Percentiles rank a stretch among this genome's conserved stretches.
Evolutionary conservation across 2,888 invertebrate genomes (phyloP).

Genomic region (Philopedon plagiatum): DNA sequence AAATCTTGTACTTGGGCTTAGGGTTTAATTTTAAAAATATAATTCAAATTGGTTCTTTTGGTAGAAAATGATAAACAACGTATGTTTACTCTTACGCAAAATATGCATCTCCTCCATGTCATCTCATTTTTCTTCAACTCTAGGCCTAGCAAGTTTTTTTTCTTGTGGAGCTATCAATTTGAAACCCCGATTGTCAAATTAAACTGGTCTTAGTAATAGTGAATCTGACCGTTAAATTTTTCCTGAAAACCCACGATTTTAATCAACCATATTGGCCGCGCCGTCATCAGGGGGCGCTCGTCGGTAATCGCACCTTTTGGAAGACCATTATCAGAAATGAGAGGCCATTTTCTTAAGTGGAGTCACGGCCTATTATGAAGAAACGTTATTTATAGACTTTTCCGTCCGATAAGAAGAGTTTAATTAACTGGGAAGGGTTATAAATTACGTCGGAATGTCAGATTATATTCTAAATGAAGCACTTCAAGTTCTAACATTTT

Average conservation of each 20-base stretch:
- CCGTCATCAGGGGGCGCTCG: constrained; percentile 10
- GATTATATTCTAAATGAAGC: background rate
- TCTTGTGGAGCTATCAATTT: no score
- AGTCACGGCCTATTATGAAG: constrained; percentile 38
- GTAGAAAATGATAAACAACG: no score
- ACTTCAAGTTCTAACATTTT: background rate
- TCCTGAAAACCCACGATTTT: constrained; percentile 2
- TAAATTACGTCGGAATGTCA: constrained; percentile 14
- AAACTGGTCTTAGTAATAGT: no score
- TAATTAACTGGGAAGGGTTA: constrained; percentile 24
- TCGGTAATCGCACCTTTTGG: constrained; percentile 44
- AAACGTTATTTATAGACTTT: constrained; percentile 39
- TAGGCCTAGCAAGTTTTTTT: no score
- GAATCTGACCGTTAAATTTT: constrained; percentile 6
- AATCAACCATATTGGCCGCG: constrained; percentile 27
- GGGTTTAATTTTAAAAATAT: no score
- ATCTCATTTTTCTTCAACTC: no score
- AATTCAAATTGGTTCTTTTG: no score
- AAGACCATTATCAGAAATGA: constrained; percentile 44
- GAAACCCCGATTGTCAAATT: no score
- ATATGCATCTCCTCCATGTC: no score
- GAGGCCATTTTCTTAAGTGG: constrained; percentile 46
- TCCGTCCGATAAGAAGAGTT: constrained; percentile 27
- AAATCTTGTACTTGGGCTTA: no score
- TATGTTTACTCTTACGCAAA: no score